A percentile compares a stretch with the other conserved stretches of the same genome.
These are phyloP conservation scores for Leucoptera coffeella DNA, from an alignment of 2,888 invertebrate genomes.

Conservation along the genomic window DNA sequence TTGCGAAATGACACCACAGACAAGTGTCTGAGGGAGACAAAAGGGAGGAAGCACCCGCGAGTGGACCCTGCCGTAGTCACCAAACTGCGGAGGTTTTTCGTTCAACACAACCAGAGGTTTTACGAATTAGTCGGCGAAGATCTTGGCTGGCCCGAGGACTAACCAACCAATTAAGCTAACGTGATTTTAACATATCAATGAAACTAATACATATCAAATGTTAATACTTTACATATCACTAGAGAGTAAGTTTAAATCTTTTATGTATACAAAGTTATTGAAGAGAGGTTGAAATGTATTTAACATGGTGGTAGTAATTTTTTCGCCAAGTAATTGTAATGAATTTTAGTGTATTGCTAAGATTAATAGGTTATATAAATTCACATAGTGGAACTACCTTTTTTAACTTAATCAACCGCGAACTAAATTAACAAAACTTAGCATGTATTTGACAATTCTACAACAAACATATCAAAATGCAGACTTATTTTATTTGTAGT, in stretches of 20 bases:
- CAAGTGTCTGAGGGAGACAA: constrained; percentile 78
- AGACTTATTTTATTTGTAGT: too few species aligned
- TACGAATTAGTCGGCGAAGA: constrained; percentile 90
- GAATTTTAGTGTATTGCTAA: too few species aligned
- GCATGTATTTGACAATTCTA: too few species aligned
- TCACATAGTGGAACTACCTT: too few species aligned
- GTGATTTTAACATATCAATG: constrained; percentile 16
- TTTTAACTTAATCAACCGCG: too few species aligned
- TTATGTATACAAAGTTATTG: constrained; percentile 31
- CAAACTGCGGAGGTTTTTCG: constrained; percentile 78
- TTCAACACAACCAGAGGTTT: constrained; percentile 86
- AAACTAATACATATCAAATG: constrained; percentile 38
- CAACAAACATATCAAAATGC: too few species aligned
- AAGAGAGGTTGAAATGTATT: too few species aligned
- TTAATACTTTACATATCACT: constrained; percentile 38
- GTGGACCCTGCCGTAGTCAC: constrained; percentile 75
- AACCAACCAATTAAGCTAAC: constrained; percentile 5
- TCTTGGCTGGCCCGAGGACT: constrained; percentile 91
- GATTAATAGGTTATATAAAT: too few species aligned
- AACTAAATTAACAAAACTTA: too few species aligned
- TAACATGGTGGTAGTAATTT: not conserved
- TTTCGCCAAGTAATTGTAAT: not conserved
- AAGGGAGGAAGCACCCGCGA: constrained; percentile 76
- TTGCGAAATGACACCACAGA: constrained; percentile 76
- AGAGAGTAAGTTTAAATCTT: constrained; percentile 41